phyloP scores from a whole-genome alignment of 2,113 vertebrate species.

The Strigops habroptila region DNA sequence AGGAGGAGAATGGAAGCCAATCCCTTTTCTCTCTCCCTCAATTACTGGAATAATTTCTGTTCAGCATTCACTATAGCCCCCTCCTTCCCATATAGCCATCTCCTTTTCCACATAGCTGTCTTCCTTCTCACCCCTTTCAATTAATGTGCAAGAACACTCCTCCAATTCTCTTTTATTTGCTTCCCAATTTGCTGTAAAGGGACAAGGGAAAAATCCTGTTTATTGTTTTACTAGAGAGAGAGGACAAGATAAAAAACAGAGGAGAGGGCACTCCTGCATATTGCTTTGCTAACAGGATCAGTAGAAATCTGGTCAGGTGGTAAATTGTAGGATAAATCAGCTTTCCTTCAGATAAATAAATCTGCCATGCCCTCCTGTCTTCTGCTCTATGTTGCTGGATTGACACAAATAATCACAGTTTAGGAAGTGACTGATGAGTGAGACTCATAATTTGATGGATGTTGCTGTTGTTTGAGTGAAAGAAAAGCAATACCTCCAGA shows the following conservation, averaged over 20 bases:
- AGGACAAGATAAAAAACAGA: not conserved
- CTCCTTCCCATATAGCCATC: not conserved
- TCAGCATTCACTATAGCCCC: not conserved
- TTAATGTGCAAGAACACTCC: not conserved
- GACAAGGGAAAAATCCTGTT: not conserved
- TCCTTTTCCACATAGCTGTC: not conserved
- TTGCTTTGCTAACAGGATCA: not conserved
- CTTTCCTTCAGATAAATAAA: not conserved
- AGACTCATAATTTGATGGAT: not conserved
- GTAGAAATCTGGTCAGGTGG: not conserved
- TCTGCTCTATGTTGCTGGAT: not conserved
- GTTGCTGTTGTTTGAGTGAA: not conserved
- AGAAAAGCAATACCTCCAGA: not conserved
- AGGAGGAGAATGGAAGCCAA: not conserved
- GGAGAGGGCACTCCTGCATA: not conserved
- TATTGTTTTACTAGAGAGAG: not conserved
- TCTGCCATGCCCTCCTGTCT: not conserved
- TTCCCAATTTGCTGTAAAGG: not conserved
- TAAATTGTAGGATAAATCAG: not conserved
- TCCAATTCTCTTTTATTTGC: not conserved
- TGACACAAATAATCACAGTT: not conserved
- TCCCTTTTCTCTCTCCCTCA: not conserved
- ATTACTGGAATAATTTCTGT: not conserved
- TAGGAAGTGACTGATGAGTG: not conserved
- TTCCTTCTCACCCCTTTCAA: not conserved